Evolutionary conservation across 2,797 vertebrate species (phyloP).

Genomic region (Spondyliosoma cantharus): DNA sequence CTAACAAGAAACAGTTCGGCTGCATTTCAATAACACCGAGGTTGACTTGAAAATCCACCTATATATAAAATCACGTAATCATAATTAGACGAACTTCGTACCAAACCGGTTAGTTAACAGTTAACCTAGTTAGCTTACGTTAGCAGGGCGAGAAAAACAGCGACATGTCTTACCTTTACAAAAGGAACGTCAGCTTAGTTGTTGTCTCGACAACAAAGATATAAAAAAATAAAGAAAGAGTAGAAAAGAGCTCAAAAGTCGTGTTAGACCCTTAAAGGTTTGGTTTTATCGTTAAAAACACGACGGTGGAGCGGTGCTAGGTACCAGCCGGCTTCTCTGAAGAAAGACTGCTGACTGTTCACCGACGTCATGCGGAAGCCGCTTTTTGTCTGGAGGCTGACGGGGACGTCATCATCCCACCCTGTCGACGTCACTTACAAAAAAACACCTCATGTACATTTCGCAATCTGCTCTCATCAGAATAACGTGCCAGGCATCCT

Average conservation of each 20-base stretch:
- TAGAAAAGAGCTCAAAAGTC: background rate
- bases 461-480: slow-evolving; percentile 29
- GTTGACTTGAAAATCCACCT: accelerated
- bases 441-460: slow-evolving; percentile 20
- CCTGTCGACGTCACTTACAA: slow-evolving; percentile 44
- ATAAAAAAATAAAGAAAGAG: slow-evolving; percentile 20
- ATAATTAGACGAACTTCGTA: slow-evolving; percentile 9
- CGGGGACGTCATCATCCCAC: slow-evolving; percentile 55
- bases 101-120: slow-evolving; percentile 34
- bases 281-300: slow-evolving; percentile 4
- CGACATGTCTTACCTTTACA: slow-evolving; percentile 71
- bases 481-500: background rate
- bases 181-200: slow-evolving; percentile 71
- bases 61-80: background rate
- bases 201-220: slow-evolving; percentile 30
- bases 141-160: slow-evolving; percentile 33
- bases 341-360: slow-evolving; percentile 71
- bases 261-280: slow-evolving; percentile 11
- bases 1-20: accelerated
- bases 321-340: slow-evolving; percentile 42
- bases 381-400: slow-evolving; percentile 49
- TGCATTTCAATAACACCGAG: accelerated
- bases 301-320: background rate
- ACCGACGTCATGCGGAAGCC: slow-evolving; percentile 62
- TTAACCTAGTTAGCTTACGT: slow-evolving; percentile 35